Evolutionary conservation across 2,888 invertebrate species (phyloP), one percentile per base, ranked within the genome.

Genomic region (Deilephila elpenor): DNA sequence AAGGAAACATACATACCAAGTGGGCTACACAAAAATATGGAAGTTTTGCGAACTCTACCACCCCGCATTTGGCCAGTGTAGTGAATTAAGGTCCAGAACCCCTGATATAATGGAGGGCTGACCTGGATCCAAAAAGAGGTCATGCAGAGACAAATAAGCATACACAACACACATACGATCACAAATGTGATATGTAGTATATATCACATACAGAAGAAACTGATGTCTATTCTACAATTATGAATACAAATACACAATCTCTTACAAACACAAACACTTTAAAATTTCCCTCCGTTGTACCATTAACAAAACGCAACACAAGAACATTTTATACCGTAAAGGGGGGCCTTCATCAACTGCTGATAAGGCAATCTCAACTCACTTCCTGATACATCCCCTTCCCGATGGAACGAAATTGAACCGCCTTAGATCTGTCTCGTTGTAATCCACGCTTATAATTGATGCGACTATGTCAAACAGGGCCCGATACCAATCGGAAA

Each of bases 361-460:
- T 82, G 90, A 91, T 90, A 90, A 89, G 85, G 79, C 81, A 85
- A 87, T 88, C 88, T 86, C 83, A 75, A 89, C 86, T 84, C 86
- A 89, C 89, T 89, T 89, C 88, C 89, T 86, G 90, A 88, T 88
- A 89, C 85, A 86, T 85, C 82, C 85, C 89, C 89, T 77, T 82
- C 81, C 80, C 83, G 78, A 77, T 81, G 76, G 80, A 81, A 83
- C 88, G 88, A 92, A 93, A 93, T 93, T 92, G 93, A 93, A 92
- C 92, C 92, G 92, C 89, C 93, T 93, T 87, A 89, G 89, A 91
- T 89, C 93, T 93, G 94, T 94, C 94, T 88, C 85, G 79, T 78
- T 78, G 89, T 94, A 94, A 94, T 92, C 94, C 94, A 84, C 84
- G 90, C 89, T 93, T 93, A 93, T 94, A 94, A 94, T 94, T 94